Evolutionary conservation across 2,797 vertebrate genomes (phyloP).

Genomic region (Limosa lapponica): DNA sequence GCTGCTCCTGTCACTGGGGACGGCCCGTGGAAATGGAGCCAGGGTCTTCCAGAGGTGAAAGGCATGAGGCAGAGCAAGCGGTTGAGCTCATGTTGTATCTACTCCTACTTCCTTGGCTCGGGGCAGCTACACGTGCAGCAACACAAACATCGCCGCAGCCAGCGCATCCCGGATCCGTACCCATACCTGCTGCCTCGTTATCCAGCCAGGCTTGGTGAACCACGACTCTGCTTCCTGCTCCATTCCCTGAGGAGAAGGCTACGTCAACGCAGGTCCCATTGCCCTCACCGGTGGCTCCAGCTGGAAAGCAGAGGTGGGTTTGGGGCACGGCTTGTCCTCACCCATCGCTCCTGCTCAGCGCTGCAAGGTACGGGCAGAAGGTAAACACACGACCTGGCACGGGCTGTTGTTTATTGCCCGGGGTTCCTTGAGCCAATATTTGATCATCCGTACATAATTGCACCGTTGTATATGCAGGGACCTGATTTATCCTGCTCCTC

Average conservation of each 20-base stretch:
- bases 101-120: background rate
- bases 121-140: background rate
- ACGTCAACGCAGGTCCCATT: background rate
- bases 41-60: background rate
- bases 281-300: background rate
- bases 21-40: background rate
- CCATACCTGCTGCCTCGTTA: background rate
- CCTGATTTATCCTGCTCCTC: slow-evolving; percentile 21
- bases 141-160: background rate
- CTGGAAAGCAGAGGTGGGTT: background rate
- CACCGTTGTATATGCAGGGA: background rate
- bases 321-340: background rate
- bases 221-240: background rate
- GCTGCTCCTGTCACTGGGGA: background rate
- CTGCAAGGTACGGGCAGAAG: background rate
- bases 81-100: background rate
- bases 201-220: background rate
- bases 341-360: fast-evolving
- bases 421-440: background rate
- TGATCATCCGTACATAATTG: slow-evolving; percentile 6
- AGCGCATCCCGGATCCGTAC: fast-evolving
- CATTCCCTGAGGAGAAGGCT: fast-evolving
- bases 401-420: background rate
- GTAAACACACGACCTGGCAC: background rate
- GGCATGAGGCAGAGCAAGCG: background rate